Evolutionary conservation across 1,140 invertebrate genomes (phyloP), one percentile per base, ranked within the genome.

Genomic region (Planococcus citri): DNA sequence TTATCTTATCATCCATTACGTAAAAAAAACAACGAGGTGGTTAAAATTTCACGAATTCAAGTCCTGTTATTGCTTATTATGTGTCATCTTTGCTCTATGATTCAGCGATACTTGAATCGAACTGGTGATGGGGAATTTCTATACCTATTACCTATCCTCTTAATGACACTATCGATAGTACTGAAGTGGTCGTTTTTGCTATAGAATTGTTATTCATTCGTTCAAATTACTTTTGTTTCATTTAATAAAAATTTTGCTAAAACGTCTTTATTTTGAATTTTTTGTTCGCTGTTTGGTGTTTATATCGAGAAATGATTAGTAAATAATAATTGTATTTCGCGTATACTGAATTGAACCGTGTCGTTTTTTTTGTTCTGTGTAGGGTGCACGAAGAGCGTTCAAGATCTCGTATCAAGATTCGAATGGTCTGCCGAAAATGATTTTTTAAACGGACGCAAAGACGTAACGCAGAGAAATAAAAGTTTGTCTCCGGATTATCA

Each of bases 331-430:
- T 33, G 3, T 33, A 33, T 6, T 33, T 33, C 29, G n/a, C n/a
- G n/a, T 33, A 33, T 33, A 33, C 29, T 33, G 3, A 33, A 33
- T 3, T 33, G 29, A 3, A 33, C 12, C 29, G 29, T 33, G 29
- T 33, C 4, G 3, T 33, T 51, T 51, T 4, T 51, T 17, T n/a
- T 51, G 4, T 51, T 51, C 17, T 33, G 12, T n/a, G 17, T 22
- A 64, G 60, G 60, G 4, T 25, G 60, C 60, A 64, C 60, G 60
- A 64, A 64, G 24, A 64, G 60, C 72, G 77, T 80, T 10, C 76
- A 76, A 72, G 78, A 80, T 68, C 72, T 80, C 12, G 71, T 80
- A 33, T 78, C 76, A 21, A 77, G 76, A 69, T 80, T 80, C 73
- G 78, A 80, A 71, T 72, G 68, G 68, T 72, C 71, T 10, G 60